Evolutionary conservation across 2,888 invertebrate genomes (phyloP).

Genomic region (Dascillus cervinus): DNA sequence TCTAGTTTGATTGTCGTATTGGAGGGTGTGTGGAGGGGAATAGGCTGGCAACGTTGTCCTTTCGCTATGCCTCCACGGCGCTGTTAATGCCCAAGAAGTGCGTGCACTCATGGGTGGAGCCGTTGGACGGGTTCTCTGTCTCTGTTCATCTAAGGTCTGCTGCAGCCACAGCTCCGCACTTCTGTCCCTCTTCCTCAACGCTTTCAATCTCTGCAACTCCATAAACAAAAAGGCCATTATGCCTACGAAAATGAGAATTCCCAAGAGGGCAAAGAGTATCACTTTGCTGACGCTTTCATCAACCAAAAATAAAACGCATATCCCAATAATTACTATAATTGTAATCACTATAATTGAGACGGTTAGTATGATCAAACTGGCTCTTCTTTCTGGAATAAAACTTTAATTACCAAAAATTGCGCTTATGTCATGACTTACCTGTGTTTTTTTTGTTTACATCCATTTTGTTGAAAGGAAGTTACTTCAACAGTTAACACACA

Average conservation of each 20-base stretch:
- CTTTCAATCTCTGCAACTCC: conserved; percentile 23
- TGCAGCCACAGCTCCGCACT: conserved; percentile 22
- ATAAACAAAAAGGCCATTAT: conserved; percentile 23
- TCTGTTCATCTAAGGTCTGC: conserved; percentile 15
- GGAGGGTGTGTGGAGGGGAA: conserved; percentile 8
- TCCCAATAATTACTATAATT: conserved; percentile 23
- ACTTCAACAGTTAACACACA: no score
- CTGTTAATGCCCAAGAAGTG: conserved; percentile 22
- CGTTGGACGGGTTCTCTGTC: conserved; percentile 14
- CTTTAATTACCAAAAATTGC: no score
- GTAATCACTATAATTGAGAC: conserved; percentile 21
- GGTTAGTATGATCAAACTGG: conserved; percentile 25
- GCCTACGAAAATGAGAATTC: conserved; percentile 22
- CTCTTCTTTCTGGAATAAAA: conserved; percentile 24
- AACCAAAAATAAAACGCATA: conserved; percentile 20
- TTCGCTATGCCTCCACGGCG: conserved; percentile 19
- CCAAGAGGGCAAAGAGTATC: conserved; percentile 22
- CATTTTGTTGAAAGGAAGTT: no score
- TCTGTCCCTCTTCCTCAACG: conserved; percentile 20
- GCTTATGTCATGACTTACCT: no score
- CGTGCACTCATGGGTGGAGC: conserved; percentile 20
- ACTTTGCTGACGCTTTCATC: conserved; percentile 23
- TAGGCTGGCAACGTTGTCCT: conserved; percentile 17
- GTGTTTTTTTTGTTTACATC: no score
- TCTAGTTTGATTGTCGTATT: conserved; percentile 3